Base-by-base conservation (phyloP, 1,140 invertebrate genomes). In the Drosophila suzukii region DNA sequence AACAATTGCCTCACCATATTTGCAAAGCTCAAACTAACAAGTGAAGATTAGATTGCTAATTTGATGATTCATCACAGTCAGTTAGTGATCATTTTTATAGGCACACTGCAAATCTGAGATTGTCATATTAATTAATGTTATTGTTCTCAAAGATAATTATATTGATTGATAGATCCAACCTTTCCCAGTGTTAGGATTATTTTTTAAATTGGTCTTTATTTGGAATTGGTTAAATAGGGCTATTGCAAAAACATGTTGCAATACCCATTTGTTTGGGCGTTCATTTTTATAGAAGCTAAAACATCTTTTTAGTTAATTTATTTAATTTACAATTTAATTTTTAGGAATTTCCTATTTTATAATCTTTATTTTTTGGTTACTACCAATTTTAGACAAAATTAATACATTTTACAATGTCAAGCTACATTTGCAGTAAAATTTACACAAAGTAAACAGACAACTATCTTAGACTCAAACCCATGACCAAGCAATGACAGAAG, bases 401-500 rank as follows among this genome's bases (percentile, higher is more conserved):
- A 32, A 32, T 7, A 32, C 6, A 7, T 32, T 6, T 32, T 32
- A 27, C 27, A 10, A 10, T 8, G n/a, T n/a, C n/a, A n/a, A 10
- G 2, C 8, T 59, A 59, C 56, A 50, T 20, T 20, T 7, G 5
- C 20, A 12, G 51, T 24, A 43, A 58, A 62, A 58, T 6, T 0
- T 8, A 6, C 5, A 5, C n/a, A 8, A 30, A 11, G 27, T 32
- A 53, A 20, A 54, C 0, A 1, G 13, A 36, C 10, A 6, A 3
- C 8, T 39, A 71, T 36, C 4, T 10, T 5, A 10, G 51, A 70
- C 67, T 41, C 30, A 39, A 71, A 70, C 67, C 67, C 6, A 0
- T 13, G 3, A 10, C 3, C 0, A 15, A 12, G 4, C 4, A 11
- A 10, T 13, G 4, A 4, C 1, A 11, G 11, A 55, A 55, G 15